Conservation (phyloP, 1,140 invertebrate genomes). For the Drosophila parvula region DNA sequence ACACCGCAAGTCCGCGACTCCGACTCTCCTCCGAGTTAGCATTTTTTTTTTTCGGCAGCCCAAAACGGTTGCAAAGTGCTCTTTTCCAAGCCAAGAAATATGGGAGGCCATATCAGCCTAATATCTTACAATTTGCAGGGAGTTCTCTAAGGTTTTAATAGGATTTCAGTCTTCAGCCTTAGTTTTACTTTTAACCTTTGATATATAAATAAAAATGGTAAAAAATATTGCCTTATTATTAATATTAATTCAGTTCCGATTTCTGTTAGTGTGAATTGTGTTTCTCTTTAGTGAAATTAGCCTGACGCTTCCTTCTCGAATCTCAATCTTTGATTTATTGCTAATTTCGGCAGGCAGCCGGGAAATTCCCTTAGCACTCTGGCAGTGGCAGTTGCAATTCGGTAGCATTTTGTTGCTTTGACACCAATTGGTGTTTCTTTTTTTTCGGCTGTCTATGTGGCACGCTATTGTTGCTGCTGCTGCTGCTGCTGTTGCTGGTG, state of each 20-base stretch:
- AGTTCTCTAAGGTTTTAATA: too few species aligned
- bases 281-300: slow-evolving; percentile 47
- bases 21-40: slow-evolving; percentile 18
- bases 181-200: too few species aligned
- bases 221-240: neutral
- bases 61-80: slow-evolving; percentile 73
- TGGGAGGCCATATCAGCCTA: neutral
- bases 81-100: slow-evolving; percentile 16
- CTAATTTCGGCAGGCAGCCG: slow-evolving; percentile 43
- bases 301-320: slow-evolving; percentile 17
- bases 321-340: slow-evolving; percentile 60
- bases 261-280: neutral
- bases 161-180: too few species aligned
- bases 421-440: slow-evolving; percentile 69
- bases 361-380: slow-evolving; percentile 42
- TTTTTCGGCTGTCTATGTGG: slow-evolving; percentile 50
- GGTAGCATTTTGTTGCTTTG: slow-evolving; percentile 78
- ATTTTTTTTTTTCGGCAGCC: slow-evolving; percentile 63
- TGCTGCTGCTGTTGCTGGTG: slow-evolving; percentile 47
- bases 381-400: slow-evolving; percentile 43
- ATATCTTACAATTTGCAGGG: slow-evolving; percentile 8
- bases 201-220: accelerated
- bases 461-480: slow-evolving; percentile 60
- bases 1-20: neutral
- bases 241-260: neutral